Evolutionary conservation across 2,888 invertebrate species (phyloP).

Genomic region (Osedax frankpressi): DNA sequence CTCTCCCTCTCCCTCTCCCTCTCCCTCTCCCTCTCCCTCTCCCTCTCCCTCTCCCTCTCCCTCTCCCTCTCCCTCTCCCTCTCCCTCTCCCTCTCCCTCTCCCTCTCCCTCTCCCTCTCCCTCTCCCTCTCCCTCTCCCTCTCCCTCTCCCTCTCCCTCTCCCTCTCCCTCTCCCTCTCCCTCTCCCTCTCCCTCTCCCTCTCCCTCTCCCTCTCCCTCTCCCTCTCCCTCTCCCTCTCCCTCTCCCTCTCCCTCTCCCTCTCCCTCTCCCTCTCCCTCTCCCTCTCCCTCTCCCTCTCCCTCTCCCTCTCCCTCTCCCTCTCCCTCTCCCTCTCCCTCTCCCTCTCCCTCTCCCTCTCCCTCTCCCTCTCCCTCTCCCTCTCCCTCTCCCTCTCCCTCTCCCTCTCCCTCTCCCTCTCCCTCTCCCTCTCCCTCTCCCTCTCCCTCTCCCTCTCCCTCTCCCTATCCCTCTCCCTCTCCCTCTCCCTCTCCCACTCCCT

Average conservation of each 20-base stretch:
- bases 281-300: neutral
- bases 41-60: constrained; percentile 13
- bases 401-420: neutral
- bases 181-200: neutral
- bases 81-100: neutral
- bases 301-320: neutral
- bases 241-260: neutral
- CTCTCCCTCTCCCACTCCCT: constrained; percentile 1
- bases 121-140: neutral
- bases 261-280: constrained; percentile 2
- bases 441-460: neutral
- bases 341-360: neutral
- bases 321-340: constrained; percentile 1
- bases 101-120: neutral
- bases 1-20: neutral
- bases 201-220: neutral
- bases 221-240: constrained; percentile 1
- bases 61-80: neutral
- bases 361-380: neutral
- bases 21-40: constrained; percentile 2
- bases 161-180: constrained; percentile 6
- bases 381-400: neutral
- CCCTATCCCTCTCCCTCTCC: neutral
- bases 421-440: neutral
- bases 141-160: neutral